Conservation (phyloP, 2,113 vertebrate genomes). For the Atherinomorus stipes region DNA sequence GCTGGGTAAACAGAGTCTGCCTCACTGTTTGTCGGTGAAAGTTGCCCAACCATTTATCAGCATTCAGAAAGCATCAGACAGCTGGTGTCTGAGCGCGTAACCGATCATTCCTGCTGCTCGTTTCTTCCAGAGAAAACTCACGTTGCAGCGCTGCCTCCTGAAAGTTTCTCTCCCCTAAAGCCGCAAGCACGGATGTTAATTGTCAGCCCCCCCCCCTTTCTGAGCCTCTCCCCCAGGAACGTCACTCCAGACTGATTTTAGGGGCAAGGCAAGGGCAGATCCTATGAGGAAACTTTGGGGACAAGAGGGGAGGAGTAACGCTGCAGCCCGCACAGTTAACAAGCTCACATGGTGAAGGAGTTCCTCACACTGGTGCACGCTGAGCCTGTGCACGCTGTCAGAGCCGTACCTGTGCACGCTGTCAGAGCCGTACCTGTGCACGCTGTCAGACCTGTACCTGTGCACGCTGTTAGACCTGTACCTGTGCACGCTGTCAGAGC, state of each 20-base stretch:
- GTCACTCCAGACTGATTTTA: constrained; percentile 51
- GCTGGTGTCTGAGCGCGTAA: constrained; percentile 69
- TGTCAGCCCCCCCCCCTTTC: neutral
- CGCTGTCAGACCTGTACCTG: constrained; percentile 48
- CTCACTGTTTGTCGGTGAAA: constrained; percentile 83
- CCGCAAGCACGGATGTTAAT: constrained; percentile 23
- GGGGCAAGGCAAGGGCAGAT: constrained; percentile 50
- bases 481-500: constrained; percentile 39
- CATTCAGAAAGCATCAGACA: constrained; percentile 75
- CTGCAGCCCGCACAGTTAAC: constrained; percentile 48
- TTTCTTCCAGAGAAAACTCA: constrained; percentile 12
- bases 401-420: constrained; percentile 45
- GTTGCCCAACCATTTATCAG: constrained; percentile 86
- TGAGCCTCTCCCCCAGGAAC: constrained; percentile 35
- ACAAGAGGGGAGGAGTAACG: constrained; percentile 75
- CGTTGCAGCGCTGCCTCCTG: constrained; percentile 45
- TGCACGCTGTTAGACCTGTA: constrained; percentile 46
- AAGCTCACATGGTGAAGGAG: constrained; percentile 64
- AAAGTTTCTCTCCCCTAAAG: constrained; percentile 24
- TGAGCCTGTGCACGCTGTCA: constrained; percentile 40
- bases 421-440: constrained; percentile 43
- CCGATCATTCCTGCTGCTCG: constrained; percentile 36
- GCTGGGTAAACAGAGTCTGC: constrained; percentile 83
- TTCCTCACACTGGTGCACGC: constrained; percentile 44
- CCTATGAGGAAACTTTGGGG: constrained; percentile 68